Evolutionary conservation across 2,888 invertebrate genomes (phyloP).

Genomic region (Phaedon cochleariae): DNA sequence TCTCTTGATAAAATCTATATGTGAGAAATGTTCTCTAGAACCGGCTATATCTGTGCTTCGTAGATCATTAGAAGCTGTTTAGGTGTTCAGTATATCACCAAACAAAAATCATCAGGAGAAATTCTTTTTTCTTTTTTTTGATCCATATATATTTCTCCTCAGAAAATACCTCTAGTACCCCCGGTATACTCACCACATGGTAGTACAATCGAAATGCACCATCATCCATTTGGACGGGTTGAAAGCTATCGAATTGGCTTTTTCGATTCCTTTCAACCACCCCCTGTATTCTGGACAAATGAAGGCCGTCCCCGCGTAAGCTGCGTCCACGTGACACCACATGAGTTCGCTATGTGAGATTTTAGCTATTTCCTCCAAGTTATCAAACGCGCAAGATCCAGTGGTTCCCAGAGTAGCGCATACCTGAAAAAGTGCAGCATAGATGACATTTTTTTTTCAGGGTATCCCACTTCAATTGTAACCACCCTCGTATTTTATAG

Average conservation of each 20-base stretch:
- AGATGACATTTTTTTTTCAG: no score
- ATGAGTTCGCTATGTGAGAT: slow-evolving; percentile 81
- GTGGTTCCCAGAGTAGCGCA: slow-evolving; percentile 97
- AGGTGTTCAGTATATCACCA: no score
- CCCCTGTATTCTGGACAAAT: slow-evolving; percentile 94
- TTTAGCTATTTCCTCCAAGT: slow-evolving; percentile 74
- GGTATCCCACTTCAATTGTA: no score
- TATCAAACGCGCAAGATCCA: slow-evolving; percentile 96
- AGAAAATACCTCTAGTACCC: no score
- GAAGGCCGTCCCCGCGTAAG: slow-evolving; percentile 96
- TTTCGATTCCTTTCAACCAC: slow-evolving; percentile 90
- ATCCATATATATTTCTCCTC: no score
- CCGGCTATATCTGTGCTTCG: no score
- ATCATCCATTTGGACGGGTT: slow-evolving; percentile 99
- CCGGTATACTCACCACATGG: slow-evolving; percentile 92
- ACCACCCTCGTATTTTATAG: no score
- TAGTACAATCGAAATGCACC: slow-evolving; percentile 99
- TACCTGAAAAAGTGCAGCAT: slow-evolving; percentile 72
- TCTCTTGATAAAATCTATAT: no score
- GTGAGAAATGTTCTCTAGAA: no score
- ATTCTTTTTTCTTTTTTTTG: no score
- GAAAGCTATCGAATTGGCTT: slow-evolving; percentile 94
- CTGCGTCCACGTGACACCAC: slow-evolving; percentile 98
- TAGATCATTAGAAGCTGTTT: no score
- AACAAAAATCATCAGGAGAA: no score